These are phyloP conservation scores for Odobenus rosmarus DNA, from an alignment of 2,113 vertebrate species.

Conservation along the genomic window DNA sequence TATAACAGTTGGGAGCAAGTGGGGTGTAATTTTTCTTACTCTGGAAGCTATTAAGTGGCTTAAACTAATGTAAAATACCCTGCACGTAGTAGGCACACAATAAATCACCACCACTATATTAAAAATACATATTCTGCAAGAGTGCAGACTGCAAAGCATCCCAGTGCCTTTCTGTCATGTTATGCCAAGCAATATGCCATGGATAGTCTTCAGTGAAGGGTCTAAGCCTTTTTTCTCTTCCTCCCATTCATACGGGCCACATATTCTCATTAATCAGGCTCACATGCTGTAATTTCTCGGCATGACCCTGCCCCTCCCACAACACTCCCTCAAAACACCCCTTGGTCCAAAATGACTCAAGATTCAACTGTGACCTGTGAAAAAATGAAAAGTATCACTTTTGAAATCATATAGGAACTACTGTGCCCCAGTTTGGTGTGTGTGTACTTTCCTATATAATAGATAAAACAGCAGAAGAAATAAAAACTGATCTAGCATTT, in stretches of 20 bases:
- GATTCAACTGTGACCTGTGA: not conserved
- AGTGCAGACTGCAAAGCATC: not conserved
- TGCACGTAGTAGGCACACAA: not conserved
- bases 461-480: slow-evolving; percentile 81
- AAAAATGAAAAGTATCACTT: not conserved
- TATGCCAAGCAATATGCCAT: not conserved
- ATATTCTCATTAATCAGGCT: not conserved
- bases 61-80: not conserved
- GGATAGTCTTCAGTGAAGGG: not conserved
- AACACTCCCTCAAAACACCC: not conserved
- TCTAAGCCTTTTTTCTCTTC: not conserved
- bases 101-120: not conserved
- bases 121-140: not conserved
- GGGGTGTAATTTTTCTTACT: not conserved
- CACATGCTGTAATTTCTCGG: not conserved
- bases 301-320: not conserved
- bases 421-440: not conserved
- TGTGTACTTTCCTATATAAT: not conserved
- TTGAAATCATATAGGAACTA: not conserved
- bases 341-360: not conserved
- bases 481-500: slow-evolving; percentile 73
- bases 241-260: not conserved
- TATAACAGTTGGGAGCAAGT: not conserved
- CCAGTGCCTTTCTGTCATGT: not conserved
- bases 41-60: not conserved